phyloP scores from a whole-genome alignment of 2,888 invertebrate species.

The Galerucella pusilla region DNA sequence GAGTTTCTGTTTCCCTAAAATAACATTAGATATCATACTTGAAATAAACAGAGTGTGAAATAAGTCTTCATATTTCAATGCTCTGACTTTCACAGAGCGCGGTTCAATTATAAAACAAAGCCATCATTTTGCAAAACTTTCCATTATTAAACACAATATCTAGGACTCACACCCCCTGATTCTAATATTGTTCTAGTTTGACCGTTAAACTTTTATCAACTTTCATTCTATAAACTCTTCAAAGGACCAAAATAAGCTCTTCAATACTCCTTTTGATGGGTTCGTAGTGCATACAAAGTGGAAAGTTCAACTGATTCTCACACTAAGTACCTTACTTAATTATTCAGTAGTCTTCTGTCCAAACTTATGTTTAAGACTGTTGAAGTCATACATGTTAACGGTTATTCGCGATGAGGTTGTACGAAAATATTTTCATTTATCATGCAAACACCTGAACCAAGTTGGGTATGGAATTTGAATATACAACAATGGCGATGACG shows the following conservation, averaged over 20 bases:
- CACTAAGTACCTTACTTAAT: constrained; percentile 25
- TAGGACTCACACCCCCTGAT: too few species aligned
- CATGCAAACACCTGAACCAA: background rate
- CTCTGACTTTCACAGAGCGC: too few species aligned
- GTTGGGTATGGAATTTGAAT: background rate
- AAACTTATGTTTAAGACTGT: constrained; percentile 24
- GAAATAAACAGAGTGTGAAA: too few species aligned
- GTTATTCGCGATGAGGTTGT: constrained; percentile 13
- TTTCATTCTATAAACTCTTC: background rate
- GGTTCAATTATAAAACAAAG: too few species aligned
- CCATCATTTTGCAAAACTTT: too few species aligned
- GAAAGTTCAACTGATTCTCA: constrained; percentile 28
- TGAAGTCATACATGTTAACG: constrained; percentile 21
- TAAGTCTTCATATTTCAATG: background rate
- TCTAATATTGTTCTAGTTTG: background rate
- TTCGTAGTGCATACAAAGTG: constrained; percentile 21
- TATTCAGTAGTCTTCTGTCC: constrained; percentile 20
- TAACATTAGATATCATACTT: too few species aligned
- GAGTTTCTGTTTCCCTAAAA: too few species aligned
- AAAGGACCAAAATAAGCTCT: background rate
- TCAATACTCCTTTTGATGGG: constrained; percentile 6
- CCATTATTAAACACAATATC: too few species aligned
- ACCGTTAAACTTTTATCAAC: background rate
- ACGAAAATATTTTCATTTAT: background rate
- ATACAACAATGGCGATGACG: too few species aligned